Evolutionary conservation across 2,113 vertebrate species (phyloP).

Genomic region (Morphnarchus princeps): DNA sequence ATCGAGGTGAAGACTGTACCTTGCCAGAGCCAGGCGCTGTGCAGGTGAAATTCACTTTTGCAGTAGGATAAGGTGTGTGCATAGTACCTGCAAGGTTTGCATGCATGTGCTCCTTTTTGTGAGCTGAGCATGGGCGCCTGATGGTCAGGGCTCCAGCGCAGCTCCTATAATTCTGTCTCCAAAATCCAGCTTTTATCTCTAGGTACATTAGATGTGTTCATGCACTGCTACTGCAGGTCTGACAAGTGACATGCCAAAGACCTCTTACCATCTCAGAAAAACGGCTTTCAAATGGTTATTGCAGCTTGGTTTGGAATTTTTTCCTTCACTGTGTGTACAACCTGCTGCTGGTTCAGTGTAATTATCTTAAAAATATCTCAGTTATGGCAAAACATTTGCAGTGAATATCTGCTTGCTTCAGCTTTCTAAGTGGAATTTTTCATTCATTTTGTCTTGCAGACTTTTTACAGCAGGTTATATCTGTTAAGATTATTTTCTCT

Average conservation of each 20-base stretch:
- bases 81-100: neutral
- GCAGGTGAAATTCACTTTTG: neutral
- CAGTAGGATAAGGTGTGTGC: neutral
- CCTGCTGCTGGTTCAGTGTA: neutral
- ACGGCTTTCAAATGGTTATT: neutral
- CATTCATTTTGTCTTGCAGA: neutral
- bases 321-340: neutral
- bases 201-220: neutral
- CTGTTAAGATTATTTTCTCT: constrained; percentile 4
- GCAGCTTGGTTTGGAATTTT: neutral
- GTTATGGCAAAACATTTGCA: neutral
- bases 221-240: neutral
- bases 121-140: neutral
- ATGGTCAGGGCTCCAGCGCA: neutral
- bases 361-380: neutral
- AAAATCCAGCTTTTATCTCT: neutral
- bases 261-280: neutral
- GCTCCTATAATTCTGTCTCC: neutral
- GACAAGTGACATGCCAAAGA: neutral
- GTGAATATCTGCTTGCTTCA: neutral
- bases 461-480: neutral
- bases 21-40: neutral
- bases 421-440: neutral
- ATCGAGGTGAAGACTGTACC: neutral
- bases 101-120: neutral